Evolutionary conservation across 2,113 vertebrate species (phyloP).

Genomic region (Limnothrissa miodon): DNA sequence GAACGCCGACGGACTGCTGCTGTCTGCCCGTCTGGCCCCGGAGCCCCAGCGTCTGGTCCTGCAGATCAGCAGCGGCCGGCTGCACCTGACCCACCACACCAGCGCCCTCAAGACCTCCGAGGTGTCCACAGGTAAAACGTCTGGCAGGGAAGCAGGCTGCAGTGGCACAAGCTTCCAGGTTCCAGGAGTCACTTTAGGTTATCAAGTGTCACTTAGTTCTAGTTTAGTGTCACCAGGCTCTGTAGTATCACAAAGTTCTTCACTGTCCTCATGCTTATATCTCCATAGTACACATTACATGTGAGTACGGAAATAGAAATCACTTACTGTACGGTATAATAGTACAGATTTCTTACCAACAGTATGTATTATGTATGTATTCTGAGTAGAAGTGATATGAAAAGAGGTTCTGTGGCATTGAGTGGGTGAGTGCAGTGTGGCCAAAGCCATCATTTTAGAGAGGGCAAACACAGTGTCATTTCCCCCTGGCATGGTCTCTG

Average conservation of each 20-base stretch:
- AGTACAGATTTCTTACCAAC: too few species aligned
- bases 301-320: too few species aligned
- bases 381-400: background rate
- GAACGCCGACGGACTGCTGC: constrained; percentile 81
- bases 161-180: too few species aligned
- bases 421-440: background rate
- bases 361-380: background rate
- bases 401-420: background rate
- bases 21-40: constrained; percentile 72
- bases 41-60: constrained; percentile 70
- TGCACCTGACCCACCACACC: constrained; percentile 74
- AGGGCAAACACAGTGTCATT: background rate
- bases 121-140: background rate
- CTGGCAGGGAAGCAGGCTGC: background rate
- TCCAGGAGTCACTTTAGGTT: too few species aligned
- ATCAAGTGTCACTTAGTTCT: too few species aligned
- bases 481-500: background rate
- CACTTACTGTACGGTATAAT: too few species aligned
- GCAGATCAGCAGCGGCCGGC: constrained; percentile 67
- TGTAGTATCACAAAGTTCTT: background rate
- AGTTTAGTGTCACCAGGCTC: background rate
- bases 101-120: constrained; percentile 50
- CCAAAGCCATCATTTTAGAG: background rate
- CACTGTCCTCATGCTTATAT: background rate
- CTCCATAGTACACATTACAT: too few species aligned